Conservation (phyloP, 2,888 invertebrate species). For the Hartigia nigra region DNA sequence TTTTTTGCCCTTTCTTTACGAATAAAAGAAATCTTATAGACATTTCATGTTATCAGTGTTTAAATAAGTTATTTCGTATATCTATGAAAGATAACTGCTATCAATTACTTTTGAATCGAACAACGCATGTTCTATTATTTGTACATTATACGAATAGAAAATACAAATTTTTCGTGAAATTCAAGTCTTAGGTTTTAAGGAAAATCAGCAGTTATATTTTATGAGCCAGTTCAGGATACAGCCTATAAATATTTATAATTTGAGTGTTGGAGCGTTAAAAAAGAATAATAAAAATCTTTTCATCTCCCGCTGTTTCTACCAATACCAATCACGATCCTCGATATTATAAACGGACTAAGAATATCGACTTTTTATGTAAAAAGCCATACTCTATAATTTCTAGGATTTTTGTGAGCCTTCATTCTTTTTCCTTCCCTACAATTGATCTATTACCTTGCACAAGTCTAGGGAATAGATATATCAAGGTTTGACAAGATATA, state of each 20-base stretch:
- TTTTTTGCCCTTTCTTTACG: neutral
- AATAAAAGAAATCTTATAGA: neutral
- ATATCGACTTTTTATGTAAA: neutral
- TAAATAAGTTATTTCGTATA: neutral
- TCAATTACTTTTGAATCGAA: neutral
- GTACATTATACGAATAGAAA: neutral
- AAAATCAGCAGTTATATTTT: neutral
- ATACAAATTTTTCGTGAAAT: neutral
- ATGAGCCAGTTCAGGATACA: neutral
- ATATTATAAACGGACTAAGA: neutral
- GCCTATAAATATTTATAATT: too few species aligned
- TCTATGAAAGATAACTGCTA: neutral
- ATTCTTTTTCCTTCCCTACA: neutral
- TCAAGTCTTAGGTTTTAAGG: neutral
- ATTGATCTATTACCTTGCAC: neutral
- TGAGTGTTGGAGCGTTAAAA: too few species aligned
- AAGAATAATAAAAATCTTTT: neutral
- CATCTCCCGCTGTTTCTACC: neutral
- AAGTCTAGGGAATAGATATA: neutral
- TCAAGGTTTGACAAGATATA: neutral
- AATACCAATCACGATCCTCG: neutral
- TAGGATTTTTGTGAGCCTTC: neutral
- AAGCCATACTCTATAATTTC: neutral
- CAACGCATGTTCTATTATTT: neutral
- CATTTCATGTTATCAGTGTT: neutral